Evolutionary conservation across 2,797 vertebrate species (phyloP).

Genomic region (Microctenopoma stevenorrisi): DNA sequence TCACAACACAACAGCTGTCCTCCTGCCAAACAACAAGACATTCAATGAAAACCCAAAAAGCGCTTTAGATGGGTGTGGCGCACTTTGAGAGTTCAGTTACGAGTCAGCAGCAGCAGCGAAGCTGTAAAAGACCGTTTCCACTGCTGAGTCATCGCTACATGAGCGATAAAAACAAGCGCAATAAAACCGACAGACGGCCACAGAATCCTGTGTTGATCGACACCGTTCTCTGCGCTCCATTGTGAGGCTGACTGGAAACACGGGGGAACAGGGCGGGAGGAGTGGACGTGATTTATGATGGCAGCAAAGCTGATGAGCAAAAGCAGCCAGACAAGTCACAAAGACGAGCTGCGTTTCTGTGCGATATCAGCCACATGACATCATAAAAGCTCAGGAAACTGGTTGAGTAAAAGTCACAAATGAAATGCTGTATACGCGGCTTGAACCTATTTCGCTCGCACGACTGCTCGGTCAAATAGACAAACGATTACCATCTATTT

Average conservation of each 20-base stretch:
- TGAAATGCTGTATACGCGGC: no score
- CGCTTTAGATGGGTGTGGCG: not conserved
- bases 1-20: conserved; percentile 96
- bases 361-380: not conserved
- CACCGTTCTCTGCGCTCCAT: not conserved
- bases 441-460: no score
- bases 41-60: not conserved
- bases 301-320: no score
- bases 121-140: not conserved
- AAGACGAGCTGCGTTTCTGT: not conserved
- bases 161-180: conserved; percentile 12
- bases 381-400: not conserved
- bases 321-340: not conserved
- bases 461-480: no score
- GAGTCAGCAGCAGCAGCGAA: not conserved
- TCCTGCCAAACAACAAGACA: conserved; percentile 77
- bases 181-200: not conserved
- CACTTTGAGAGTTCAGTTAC: not conserved
- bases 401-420: no score
- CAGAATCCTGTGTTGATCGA: not conserved
- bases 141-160: not conserved
- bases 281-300: no score
- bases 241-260: not conserved
- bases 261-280: not conserved
- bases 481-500: no score